Evolutionary conservation across 2,113 vertebrate genomes (phyloP).

Genomic region (Pedionomus torquatus): DNA sequence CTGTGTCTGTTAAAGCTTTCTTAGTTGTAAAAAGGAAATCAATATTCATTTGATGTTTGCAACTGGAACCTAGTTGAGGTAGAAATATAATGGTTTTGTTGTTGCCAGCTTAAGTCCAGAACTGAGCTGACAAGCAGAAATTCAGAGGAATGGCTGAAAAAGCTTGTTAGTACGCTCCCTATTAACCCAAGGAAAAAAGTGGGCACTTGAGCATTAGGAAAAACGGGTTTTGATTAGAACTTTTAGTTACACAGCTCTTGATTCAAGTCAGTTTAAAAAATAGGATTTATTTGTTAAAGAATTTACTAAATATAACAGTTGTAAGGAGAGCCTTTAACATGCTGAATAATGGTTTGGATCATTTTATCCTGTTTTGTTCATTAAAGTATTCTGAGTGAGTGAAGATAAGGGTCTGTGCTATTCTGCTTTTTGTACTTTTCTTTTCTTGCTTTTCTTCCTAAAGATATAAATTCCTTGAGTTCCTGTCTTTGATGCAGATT

Average conservation of each 20-base stretch:
- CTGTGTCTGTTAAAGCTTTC: conserved; percentile 21
- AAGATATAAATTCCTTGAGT: background rate
- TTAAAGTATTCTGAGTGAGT: background rate
- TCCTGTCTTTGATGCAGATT: background rate
- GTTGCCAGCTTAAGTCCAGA: background rate
- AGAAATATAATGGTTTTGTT: conserved; percentile 25
- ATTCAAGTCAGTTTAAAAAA: background rate
- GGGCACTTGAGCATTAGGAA: background rate
- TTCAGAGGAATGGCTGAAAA: background rate
- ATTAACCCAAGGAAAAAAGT: background rate
- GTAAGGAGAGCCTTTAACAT: background rate
- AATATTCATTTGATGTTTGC: conserved; percentile 48
- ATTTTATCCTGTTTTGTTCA: background rate
- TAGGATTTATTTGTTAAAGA: background rate
- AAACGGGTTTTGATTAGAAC: background rate
- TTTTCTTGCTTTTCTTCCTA: background rate
- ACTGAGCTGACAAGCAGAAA: conserved; percentile 21
- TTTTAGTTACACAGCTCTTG: background rate
- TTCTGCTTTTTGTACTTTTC: background rate
- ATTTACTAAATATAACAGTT: background rate
- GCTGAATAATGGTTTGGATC: background rate
- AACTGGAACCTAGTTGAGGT: background rate
- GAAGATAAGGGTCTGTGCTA: background rate
- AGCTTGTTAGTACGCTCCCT: background rate
- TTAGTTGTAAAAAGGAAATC: conserved; percentile 26